Percentiles rank a stretch among this genome's conserved stretches.
phyloP scores from a whole-genome alignment of 2,888 invertebrate species.

The Morinoia aosen region DNA sequence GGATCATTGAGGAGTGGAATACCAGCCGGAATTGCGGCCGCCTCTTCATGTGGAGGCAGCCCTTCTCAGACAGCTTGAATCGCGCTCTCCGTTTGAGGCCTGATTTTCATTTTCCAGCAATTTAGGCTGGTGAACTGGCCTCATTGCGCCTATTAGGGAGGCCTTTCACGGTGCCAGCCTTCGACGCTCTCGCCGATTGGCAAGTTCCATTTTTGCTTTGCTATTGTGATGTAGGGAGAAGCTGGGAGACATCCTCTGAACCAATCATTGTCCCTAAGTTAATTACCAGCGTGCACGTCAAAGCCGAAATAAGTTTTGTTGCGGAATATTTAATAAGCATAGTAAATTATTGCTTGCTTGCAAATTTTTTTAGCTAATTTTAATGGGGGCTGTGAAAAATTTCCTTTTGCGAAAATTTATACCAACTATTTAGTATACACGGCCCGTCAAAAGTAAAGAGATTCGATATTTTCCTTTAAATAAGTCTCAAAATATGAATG shows the following conservation, averaged over 20 bases:
- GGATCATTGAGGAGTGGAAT: neutral
- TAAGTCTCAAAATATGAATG: too few relatives aligned
- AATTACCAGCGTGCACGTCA: too few relatives aligned
- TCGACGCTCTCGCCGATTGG: neutral
- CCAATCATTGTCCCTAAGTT: neutral
- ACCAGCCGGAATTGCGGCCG: neutral
- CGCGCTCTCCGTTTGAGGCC: neutral
- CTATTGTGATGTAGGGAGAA: neutral
- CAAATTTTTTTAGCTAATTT: too few relatives aligned
- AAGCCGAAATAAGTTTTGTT: neutral
- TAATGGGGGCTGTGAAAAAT: too few relatives aligned
- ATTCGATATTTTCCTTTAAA: too few relatives aligned
- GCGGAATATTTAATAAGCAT: neutral
- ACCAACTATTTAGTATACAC: too few relatives aligned
- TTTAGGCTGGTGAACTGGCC: slow-evolving; percentile 8
- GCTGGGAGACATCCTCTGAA: neutral
- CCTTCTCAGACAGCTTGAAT: neutral
- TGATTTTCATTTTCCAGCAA: slow-evolving; percentile 34
- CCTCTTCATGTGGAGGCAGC: neutral
- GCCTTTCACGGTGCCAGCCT: slow-evolving; percentile 6
- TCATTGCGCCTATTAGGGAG: slow-evolving; percentile 24
- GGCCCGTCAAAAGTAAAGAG: too few relatives aligned
- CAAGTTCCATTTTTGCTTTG: neutral
- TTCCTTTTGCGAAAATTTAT: too few relatives aligned
- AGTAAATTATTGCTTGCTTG: neutral